Conservation (phyloP, 1,140 invertebrate species). For the Adoxophyes honmai region DNA sequence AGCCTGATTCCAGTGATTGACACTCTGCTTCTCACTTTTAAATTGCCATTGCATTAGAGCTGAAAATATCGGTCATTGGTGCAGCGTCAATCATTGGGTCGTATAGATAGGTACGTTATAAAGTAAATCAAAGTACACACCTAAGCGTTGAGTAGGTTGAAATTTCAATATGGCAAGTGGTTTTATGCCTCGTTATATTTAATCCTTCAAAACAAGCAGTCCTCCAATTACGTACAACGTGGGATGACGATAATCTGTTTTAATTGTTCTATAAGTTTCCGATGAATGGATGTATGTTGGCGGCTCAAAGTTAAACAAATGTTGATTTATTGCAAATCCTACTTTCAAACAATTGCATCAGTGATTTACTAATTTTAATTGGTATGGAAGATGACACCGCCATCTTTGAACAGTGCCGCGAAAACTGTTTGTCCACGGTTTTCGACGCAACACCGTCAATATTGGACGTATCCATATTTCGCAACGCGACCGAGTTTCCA, state of each 20-base stretch:
- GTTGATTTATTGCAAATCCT: not conserved
- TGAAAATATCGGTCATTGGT: too few relatives aligned
- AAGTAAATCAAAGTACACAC: too few relatives aligned
- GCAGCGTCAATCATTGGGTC: too few relatives aligned
- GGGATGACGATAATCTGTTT: conserved; percentile 1
- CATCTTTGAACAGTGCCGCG: not conserved
- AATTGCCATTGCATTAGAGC: too few relatives aligned
- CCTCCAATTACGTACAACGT: not conserved
- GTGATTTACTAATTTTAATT: not conserved
- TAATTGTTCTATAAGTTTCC: not conserved
- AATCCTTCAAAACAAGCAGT: conserved; percentile 1
- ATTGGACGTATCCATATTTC: not conserved
- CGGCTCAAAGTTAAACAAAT: not conserved
- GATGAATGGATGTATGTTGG: not conserved
- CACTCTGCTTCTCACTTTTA: too few relatives aligned
- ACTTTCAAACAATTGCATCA: not conserved
- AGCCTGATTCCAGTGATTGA: too few relatives aligned
- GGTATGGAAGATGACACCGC: not conserved
- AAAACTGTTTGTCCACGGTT: not conserved
- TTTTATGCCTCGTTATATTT: too few relatives aligned
- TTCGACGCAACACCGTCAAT: not conserved
- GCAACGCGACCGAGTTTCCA: not conserved
- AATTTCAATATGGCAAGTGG: too few relatives aligned
- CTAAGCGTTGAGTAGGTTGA: too few relatives aligned
- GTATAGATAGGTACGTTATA: too few relatives aligned